phyloP scores from a whole-genome alignment of 1,140 invertebrate species.

The Macrobrachium rosenbergii region DNA sequence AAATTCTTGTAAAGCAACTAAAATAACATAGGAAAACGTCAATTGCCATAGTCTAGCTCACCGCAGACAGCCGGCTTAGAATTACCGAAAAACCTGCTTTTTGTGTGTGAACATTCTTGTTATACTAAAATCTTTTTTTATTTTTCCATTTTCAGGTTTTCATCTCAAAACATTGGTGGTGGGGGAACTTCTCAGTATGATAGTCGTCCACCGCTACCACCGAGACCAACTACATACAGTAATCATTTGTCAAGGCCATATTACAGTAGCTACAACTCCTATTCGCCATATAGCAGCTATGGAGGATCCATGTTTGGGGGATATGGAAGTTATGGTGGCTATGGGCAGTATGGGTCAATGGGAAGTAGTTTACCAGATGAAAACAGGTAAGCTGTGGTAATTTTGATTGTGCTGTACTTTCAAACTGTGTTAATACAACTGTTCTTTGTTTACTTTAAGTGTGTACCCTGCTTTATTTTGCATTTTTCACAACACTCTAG shows the following conservation, averaged over 20 bases:
- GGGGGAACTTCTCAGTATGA: background rate
- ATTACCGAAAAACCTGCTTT: too few species aligned
- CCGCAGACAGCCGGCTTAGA: too few species aligned
- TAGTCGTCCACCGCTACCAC: slow-evolving; percentile 28
- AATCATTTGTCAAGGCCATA: background rate
- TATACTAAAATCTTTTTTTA: background rate
- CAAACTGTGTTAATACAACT: too few species aligned
- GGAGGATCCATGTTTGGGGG: slow-evolving; percentile 4
- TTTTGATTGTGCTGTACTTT: background rate
- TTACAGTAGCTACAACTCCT: slow-evolving; percentile 8
- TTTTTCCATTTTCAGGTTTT: slow-evolving; percentile 8
- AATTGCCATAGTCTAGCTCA: too few species aligned
- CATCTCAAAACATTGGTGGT: slow-evolving; percentile 21
- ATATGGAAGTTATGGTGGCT: background rate
- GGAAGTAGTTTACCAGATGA: background rate
- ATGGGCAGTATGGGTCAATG: slow-evolving; percentile 2
- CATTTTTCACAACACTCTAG: too few species aligned
- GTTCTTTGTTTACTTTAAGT: too few species aligned
- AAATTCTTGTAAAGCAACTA: too few species aligned
- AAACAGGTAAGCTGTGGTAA: background rate
- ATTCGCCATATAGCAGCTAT: background rate
- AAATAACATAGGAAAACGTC: too few species aligned
- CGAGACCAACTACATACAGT: background rate
- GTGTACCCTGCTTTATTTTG: too few species aligned
- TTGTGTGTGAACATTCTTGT: background rate